Percentiles rank a stretch among this genome's conserved stretches.
These are phyloP conservation scores for Electrophaes corylata DNA, from an alignment of 2,888 invertebrate species.

Conservation along the genomic window DNA sequence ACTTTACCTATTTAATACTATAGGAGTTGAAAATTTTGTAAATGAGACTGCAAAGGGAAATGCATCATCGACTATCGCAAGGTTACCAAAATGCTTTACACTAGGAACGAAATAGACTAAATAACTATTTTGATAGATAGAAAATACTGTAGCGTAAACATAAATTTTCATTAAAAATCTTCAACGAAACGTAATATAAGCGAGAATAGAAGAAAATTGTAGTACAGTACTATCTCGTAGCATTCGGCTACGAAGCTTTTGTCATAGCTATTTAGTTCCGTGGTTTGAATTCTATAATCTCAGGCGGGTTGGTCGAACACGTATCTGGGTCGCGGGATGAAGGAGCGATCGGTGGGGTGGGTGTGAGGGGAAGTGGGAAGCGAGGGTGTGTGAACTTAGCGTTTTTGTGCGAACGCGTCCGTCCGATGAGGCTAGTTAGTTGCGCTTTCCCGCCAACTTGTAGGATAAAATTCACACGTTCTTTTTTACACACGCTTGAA, in stretches of 20 bases:
- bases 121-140: background rate
- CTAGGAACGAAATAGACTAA: background rate
- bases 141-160: too few species aligned
- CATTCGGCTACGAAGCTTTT: constrained; percentile 20
- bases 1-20: too few species aligned
- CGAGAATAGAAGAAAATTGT: background rate
- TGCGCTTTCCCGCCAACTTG: constrained; percentile 59
- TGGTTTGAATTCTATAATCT: constrained; percentile 37
- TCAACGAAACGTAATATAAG: background rate
- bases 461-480: constrained; percentile 49
- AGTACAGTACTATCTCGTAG: constrained; percentile 21
- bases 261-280: constrained; percentile 17
- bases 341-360: constrained; percentile 34
- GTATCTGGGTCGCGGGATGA: constrained; percentile 64
- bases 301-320: constrained; percentile 45
- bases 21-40: background rate
- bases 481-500: constrained; percentile 42
- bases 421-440: constrained; percentile 61
- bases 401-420: constrained; percentile 73
- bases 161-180: background rate
- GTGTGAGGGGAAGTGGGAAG: constrained; percentile 31
- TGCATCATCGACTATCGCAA: background rate
- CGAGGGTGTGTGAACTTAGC: constrained; percentile 55
- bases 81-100: background rate
- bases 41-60: background rate